A percentile compares a stretch with the other conserved stretches of the same genome.
Evolutionary conservation across 2,888 invertebrate genomes (phyloP).

Genomic region (Rapana venosa): DNA sequence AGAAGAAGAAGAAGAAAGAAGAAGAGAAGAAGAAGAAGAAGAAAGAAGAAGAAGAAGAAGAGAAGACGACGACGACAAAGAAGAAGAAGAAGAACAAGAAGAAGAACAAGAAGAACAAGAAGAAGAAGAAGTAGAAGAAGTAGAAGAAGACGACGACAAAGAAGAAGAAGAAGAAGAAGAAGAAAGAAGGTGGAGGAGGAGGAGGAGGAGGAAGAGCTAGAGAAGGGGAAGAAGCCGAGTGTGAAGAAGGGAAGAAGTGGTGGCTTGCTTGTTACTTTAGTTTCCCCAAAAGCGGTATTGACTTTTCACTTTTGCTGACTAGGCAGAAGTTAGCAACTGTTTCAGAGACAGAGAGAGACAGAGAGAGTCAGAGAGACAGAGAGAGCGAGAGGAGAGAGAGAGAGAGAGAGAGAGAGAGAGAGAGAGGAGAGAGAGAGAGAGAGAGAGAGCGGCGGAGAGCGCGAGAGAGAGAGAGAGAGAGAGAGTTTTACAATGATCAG

Average conservation of each 20-base stretch:
- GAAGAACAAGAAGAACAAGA: neutral
- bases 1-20: neutral
- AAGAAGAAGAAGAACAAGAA: neutral
- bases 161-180: neutral
- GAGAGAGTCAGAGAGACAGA: neutral
- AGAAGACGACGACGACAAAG: neutral
- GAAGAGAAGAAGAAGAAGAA: neutral
- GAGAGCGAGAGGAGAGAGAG: neutral
- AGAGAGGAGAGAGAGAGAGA: neutral
- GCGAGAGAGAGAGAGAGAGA: neutral
- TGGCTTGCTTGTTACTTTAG: too few relatives aligned
- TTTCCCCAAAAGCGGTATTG: too few relatives aligned
- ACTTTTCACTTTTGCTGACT: too few relatives aligned
- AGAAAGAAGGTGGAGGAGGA: neutral
- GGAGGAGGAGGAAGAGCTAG: neutral
- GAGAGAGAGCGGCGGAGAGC: neutral
- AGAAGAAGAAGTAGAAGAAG: neutral
- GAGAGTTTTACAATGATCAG: neutral
- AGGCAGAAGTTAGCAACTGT: too few relatives aligned
- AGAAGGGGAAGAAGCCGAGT: neutral
- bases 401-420: neutral
- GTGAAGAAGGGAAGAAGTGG: too few relatives aligned
- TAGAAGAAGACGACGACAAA: neutral
- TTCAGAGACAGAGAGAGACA: neutral
- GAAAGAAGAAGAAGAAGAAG: neutral